Base-by-base conservation (phyloP, 2,113 vertebrate species). In the Nothoprocta pentlandii region DNA sequence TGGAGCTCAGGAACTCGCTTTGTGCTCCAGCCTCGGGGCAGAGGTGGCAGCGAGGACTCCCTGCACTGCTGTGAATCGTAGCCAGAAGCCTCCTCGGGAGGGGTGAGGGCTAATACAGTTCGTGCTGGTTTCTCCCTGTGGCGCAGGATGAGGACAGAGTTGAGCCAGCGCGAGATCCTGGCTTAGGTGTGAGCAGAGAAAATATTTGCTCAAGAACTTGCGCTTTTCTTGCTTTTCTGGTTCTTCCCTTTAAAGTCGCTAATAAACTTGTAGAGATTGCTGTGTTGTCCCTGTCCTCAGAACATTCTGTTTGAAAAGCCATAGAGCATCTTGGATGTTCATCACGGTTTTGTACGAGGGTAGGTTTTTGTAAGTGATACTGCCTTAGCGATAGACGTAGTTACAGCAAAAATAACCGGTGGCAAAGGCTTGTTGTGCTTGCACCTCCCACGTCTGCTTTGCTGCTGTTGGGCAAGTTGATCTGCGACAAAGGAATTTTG, bases 121-220 rank as follows among this genome's bases (percentile, higher is more conserved):
- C 6, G 0, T 71, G n/a, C 47, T 80, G 5, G 71, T 71, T 61
- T 68, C 61, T 78, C 30, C 32, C 39, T n/a, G 23, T 42, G 53
- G 64, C 68, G 80, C 28, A 47, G 75, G 51, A 1, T 76, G 53
- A 42, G 34, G 44, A 68, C 30, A 17, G 53, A n/a, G 53, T 68
- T 62, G 30, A 84, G 61, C 49, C 73, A 54, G 25, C 22, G 21
- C 12, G 25, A 68, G 53, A 4, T 69, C 5, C 3, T 16, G 20
- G 39, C 56, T 75, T 68, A 64, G 20, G 23, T 92, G 62, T 44
- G 74, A 79, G 56, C 39, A 79, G 41, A 32, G 30, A 51, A 62
- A 86, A 77, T 78, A 94, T 66, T 93, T 95, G 58, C 74, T 92
- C 41, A 80, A 67, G 80, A 58, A 44, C 80, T 83, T 74, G 9